These are phyloP conservation scores for Gonocerus acuteangulatus DNA, from an alignment of 2,888 invertebrate species.

Conservation along the genomic window DNA sequence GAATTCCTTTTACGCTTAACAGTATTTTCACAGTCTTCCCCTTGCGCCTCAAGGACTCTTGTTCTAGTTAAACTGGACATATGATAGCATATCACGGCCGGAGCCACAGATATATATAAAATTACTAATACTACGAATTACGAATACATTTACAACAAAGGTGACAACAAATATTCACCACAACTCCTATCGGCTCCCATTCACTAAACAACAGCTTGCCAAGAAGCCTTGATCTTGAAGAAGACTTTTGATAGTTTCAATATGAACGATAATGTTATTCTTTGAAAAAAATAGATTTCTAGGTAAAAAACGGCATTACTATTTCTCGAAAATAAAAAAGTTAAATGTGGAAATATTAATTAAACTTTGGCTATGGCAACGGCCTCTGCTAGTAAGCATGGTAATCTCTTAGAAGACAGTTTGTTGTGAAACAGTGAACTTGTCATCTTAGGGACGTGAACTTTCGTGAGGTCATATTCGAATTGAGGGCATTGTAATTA, in stretches of 20 bases:
- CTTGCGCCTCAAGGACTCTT: slow-evolving; percentile 37
- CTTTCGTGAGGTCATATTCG: slow-evolving; percentile 22
- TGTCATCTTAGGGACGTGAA: slow-evolving; percentile 19
- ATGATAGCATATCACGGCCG: slow-evolving; percentile 57
- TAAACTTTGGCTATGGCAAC: not conserved
- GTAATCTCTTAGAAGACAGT: slow-evolving; percentile 19
- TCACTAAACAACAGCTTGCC: slow-evolving; percentile 27
- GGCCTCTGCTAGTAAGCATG: slow-evolving; percentile 23
- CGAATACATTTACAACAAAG: slow-evolving; percentile 10
- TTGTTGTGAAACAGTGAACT: slow-evolving; percentile 25
- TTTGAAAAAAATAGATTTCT: too few species aligned
- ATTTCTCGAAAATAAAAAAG: too few species aligned
- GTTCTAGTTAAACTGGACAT: slow-evolving; percentile 56
- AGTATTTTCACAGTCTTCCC: slow-evolving; percentile 37
- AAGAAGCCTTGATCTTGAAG: slow-evolving; percentile 3
- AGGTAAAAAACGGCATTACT: not conserved
- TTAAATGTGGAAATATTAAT: too few species aligned
- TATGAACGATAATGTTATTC: too few species aligned
- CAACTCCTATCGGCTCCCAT: slow-evolving; percentile 20
- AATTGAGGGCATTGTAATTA: slow-evolving; percentile 21
- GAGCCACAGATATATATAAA: slow-evolving; percentile 34
- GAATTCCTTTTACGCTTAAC: slow-evolving; percentile 36
- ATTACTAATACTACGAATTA: slow-evolving; percentile 18
- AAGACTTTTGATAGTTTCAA: too few species aligned
- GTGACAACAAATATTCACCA: slow-evolving; percentile 18